phyloP scores from a whole-genome alignment of 2,888 invertebrate genomes.

The Venustoraphidia nigricollis region DNA sequence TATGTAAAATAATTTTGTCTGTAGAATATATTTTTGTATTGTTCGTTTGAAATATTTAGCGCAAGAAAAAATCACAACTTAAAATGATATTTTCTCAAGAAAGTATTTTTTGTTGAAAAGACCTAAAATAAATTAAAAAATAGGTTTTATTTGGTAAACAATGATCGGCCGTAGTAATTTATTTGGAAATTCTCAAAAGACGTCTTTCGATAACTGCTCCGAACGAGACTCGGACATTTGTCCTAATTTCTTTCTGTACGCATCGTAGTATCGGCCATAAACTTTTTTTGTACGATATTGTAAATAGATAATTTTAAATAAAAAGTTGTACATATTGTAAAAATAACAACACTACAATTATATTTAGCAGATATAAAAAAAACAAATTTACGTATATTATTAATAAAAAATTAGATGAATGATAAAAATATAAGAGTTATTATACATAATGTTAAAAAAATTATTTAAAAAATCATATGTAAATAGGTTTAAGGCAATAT shows the following conservation, averaged over 20 bases:
- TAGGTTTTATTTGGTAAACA: no score
- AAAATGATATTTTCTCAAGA: not conserved
- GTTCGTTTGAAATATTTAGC: not conserved
- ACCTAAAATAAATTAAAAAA: no score
- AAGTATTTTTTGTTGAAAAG: not conserved
- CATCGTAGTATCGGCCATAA: not conserved
- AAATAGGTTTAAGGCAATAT: slow-evolving; percentile 6
- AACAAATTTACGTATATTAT: slow-evolving; percentile 5
- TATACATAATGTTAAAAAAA: slow-evolving; percentile 3
- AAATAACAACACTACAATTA: slow-evolving; percentile 2
- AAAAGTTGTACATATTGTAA: slow-evolving; percentile 1
- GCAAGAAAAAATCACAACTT: not conserved
- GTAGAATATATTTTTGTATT: not conserved
- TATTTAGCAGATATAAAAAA: slow-evolving; percentile 6
- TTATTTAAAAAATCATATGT: slow-evolving; percentile 2
- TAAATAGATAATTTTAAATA: not conserved
- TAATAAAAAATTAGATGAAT: slow-evolving; percentile 3
- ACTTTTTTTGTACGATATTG: not conserved
- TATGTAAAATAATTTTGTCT: not conserved
- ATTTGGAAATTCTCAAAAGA: no score
- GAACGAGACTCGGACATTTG: no score
- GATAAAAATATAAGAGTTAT: slow-evolving; percentile 3
- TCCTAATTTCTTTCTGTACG: no score
- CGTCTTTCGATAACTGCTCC: no score
- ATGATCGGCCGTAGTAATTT: no score